Base-by-base conservation (phyloP, 2,797 vertebrate genomes). In the Alca torda region DNA sequence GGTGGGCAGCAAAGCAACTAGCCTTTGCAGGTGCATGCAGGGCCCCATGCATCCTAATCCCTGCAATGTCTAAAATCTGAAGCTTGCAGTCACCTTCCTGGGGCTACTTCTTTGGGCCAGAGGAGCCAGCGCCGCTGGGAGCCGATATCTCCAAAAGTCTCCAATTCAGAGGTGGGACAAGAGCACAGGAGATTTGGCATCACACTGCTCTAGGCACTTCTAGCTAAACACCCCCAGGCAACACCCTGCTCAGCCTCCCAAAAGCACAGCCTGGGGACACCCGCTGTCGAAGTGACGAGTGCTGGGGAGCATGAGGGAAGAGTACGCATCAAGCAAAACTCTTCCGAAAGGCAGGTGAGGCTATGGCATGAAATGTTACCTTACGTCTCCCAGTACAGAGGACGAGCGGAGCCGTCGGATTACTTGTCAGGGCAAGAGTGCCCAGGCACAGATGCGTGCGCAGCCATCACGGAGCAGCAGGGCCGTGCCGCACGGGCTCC, bases 241-340 rank as follows among this genome's bases (percentile, higher is more conserved):
- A 73, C 33, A 16, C 30, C 25, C 50, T 82, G 72, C 7, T 16
- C 61, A 50, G 30, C 53, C 35, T 81, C 78, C 24, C 8, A 7
- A 53, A 93, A 80, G 15, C 61, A 63, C 76, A 81, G 68, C 56
- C 61, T 48, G 5, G 9, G n/a, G 54, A 11, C 37, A 51, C 16
- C 18, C 31, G 15, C 48, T 80, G 20, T 17, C 39, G 4, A 21
- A 20, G 43, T 2, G 13, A 67, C 23, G 12, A 80, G 72, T 77
- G 70, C 54, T 1, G 0, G 33, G 37, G 16, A 69, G 10, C n/a
- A 16, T 0, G 0, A 20, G 10, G 3, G 8, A 89, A 82, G 25
- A 31, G 4, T 11, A 28, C 13, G 45, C 60, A 30, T 48, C 60
- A 30, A 39, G 60, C 7, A 16, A 85, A 76, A 64, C 48, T 30